Percentiles rank a stretch among this genome's conserved stretches.
Evolutionary conservation across 2,888 invertebrate species (phyloP).

Genomic region (Protonemura montana): DNA sequence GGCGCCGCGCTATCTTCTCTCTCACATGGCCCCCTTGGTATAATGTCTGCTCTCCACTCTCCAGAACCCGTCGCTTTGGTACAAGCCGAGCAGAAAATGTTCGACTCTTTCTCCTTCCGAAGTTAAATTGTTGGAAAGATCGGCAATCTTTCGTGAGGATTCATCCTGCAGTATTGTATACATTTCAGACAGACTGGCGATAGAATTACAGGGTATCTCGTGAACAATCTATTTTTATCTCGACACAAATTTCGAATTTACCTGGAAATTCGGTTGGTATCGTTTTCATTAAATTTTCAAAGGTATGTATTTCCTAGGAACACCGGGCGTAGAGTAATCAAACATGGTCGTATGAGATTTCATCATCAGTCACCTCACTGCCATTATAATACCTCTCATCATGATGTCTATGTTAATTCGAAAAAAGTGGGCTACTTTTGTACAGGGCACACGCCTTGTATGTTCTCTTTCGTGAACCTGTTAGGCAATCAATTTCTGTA

Average conservation of each 20-base stretch:
- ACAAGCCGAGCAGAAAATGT: conserved; percentile 31
- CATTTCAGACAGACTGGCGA: neutral
- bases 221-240: neutral
- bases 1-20: conserved; percentile 18
- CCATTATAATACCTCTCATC: neutral
- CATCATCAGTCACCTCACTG: neutral
- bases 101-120: neutral
- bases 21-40: conserved; percentile 27
- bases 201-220: neutral
- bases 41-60: neutral
- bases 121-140: neutral
- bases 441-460: neutral
- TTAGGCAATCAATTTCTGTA: neutral
- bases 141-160: neutral
- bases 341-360: neutral
- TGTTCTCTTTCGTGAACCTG: neutral
- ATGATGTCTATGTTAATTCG: neutral
- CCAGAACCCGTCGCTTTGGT: neutral
- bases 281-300: neutral
- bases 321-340: neutral
- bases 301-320: neutral
- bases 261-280: neutral
- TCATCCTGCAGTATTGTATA: neutral
- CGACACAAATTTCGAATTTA: neutral
- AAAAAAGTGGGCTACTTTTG: neutral